Conservation (phyloP, 2,888 invertebrate genomes). For the Ormyrus thymus region DNA sequence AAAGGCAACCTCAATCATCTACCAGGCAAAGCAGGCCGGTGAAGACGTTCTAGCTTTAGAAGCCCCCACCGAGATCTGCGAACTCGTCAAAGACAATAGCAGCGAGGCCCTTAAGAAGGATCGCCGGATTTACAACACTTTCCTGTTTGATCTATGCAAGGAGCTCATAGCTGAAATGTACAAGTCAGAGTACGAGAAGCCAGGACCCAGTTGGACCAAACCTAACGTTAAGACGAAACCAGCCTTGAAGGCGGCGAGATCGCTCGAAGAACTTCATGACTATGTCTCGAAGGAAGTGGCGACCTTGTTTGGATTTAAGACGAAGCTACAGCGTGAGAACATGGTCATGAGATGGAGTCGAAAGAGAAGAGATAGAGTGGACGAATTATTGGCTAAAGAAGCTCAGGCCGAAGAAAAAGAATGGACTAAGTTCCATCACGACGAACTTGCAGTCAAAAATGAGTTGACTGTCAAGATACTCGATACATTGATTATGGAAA, state of each 20-base stretch:
- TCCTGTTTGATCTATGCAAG: slow-evolving; percentile 80
- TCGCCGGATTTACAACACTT: slow-evolving; percentile 76
- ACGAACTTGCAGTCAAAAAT: slow-evolving; percentile 83
- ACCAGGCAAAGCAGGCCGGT: slow-evolving; percentile 72
- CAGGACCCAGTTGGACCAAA: slow-evolving; percentile 77
- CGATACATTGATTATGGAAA: slow-evolving; percentile 69
- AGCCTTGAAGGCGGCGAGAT: slow-evolving; percentile 75
- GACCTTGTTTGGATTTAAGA: slow-evolving; percentile 77
- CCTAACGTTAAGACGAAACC: slow-evolving; percentile 69
- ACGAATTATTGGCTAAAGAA: slow-evolving; percentile 83
- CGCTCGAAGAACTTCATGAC: slow-evolving; percentile 75
- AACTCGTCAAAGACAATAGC: slow-evolving; percentile 66
- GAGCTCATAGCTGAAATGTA: slow-evolving; percentile 78
- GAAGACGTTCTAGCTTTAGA: slow-evolving; percentile 67
- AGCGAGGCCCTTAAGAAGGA: slow-evolving; percentile 65
- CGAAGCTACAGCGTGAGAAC: slow-evolving; percentile 77
- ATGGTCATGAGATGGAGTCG: slow-evolving; percentile 80
- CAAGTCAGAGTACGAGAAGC: slow-evolving; percentile 73
- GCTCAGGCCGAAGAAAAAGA: slow-evolving; percentile 83
- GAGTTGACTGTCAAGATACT: slow-evolving; percentile 75
- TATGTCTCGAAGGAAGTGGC: slow-evolving; percentile 77
- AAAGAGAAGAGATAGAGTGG: slow-evolving; percentile 83
- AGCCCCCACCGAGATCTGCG: slow-evolving; percentile 68
- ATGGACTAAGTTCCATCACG: slow-evolving; percentile 85
- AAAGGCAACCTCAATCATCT: slow-evolving; percentile 75